phyloP scores from a whole-genome alignment of 2,888 invertebrate species.

The Lingula anatina region DNA sequence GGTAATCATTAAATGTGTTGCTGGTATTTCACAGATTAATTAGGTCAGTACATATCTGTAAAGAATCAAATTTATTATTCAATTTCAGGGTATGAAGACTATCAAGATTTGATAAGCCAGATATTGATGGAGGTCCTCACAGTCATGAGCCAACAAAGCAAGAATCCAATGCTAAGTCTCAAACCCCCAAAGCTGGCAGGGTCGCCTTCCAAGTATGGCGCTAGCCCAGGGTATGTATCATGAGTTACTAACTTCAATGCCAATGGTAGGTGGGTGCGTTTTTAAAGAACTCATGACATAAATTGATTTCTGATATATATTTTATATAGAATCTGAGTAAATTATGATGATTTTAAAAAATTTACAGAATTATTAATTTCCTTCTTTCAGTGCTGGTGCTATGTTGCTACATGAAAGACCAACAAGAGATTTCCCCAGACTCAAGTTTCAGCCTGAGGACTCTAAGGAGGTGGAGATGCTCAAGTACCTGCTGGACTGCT shows the following conservation, averaged over 20 bases:
- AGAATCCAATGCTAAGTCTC: constrained; percentile 30
- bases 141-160: constrained; percentile 23
- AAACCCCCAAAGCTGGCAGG: constrained; percentile 16
- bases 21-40: too few relatives aligned
- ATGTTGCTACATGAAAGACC: constrained; percentile 23
- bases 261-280: too few relatives aligned
- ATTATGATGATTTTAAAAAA: too few relatives aligned
- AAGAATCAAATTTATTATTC: constrained; percentile 1
- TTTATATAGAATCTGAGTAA: too few relatives aligned
- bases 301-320: too few relatives aligned
- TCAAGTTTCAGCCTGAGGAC: constrained; percentile 26
- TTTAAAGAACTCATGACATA: too few relatives aligned
- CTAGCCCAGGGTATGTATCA: constrained; percentile 13
- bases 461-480: constrained; percentile 42
- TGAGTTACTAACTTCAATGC: background rate
- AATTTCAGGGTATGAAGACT: constrained; percentile 21
- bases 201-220: constrained; percentile 25
- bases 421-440: constrained; percentile 23
- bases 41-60: too few relatives aligned
- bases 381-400: constrained; percentile 19
- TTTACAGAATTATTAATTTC: too few relatives aligned
- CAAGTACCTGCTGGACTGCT: constrained; percentile 62
- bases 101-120: constrained; percentile 41
- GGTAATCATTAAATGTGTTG: too few relatives aligned
- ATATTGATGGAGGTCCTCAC: constrained; percentile 45